These are phyloP conservation scores for Lydus trimaculatus DNA, from an alignment of 2,888 invertebrate genomes.

Conservation along the genomic window DNA sequence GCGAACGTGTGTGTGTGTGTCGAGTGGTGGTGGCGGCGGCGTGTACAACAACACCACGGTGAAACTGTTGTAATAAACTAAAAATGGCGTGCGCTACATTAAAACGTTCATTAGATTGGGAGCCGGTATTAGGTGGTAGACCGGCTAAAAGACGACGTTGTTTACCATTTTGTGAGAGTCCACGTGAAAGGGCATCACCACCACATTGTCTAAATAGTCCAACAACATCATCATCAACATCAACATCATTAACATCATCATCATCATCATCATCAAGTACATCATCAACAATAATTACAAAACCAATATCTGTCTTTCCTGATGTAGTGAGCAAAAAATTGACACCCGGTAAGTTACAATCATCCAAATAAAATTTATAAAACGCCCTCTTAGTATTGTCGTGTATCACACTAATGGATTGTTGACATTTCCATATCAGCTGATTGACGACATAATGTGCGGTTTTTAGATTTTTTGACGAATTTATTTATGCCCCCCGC, in stretches of 20 bases:
- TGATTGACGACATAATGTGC: conserved; percentile 40
- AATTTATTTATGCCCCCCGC: no score
- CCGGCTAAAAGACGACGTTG: conserved; percentile 92
- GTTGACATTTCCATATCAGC: conserved; percentile 52
- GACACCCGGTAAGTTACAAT: conserved; percentile 79
- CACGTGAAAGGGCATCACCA: conserved; percentile 56
- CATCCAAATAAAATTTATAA: neutral
- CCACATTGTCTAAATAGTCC: conserved; percentile 42
- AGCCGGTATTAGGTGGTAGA: conserved; percentile 85
- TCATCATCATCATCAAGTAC: conserved; percentile 25
- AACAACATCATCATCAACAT: conserved; percentile 62
- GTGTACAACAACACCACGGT: conserved; percentile 65
- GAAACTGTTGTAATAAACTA: conserved; percentile 43
- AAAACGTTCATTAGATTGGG: conserved; percentile 95
- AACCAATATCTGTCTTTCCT: conserved; percentile 78
- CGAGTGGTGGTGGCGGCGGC: no score
- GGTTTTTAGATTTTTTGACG: neutral
- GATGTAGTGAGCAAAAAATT: conserved; percentile 83
- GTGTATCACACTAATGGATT: conserved; percentile 28
- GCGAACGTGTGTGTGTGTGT: no score
- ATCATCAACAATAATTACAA: conserved; percentile 39
- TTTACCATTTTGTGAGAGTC: conserved; percentile 81
- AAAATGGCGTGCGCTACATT: conserved; percentile 98
- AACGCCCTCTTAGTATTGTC: conserved; percentile 5
- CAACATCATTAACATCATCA: conserved; percentile 12